Base-by-base conservation (phyloP, 2,888 invertebrate species). In the Tetragnatha montana region DNA sequence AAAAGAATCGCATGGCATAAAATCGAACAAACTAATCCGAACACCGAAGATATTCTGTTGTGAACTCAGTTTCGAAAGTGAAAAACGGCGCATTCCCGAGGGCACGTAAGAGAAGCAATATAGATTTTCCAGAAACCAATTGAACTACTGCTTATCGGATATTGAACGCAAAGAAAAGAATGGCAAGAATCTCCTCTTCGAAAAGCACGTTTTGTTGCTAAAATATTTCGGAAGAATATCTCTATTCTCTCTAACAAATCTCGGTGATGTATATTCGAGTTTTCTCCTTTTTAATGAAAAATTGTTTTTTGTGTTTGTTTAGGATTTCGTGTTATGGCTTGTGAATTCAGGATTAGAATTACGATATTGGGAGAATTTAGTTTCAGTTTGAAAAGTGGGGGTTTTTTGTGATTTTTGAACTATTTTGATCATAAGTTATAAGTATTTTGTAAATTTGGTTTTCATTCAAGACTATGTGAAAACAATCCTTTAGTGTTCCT, bases 51-150 rank as follows among this genome's bases (percentile, higher is more conserved):
- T 60, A 60, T 60, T 60, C 12, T 60, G 60, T 60, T 60, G 10
- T 17, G 60, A 17, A 60, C 35, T 35, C 60, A 78, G 60, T 51
- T 78, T 22, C 60, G 21, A 60, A 78, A 60, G 22, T 78, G 21
- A 60, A 22, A 78, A 78, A 78, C 78, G 51, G 22, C 78, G 60
- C 19, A 78, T 68, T 60, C 60, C 60, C 17, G 78, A 22, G 78
- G 78, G 17, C 68, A 14, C 8, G 12, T 21, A 60, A 22, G 78
- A 21, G 51, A 78, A 78, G 78, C 47, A 78, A 21, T 78, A 78
- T 78, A 68, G 78, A 78, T 78, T 68, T 78, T 78, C 60, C 78
- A 21, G 17, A 60, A 78, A 78, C 60, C 78, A 78, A 78, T 78
- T 78, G 51, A 17, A 60, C 60, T 21, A 60, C 51, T 68, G 78